phyloP scores from a whole-genome alignment of 2,888 invertebrate genomes.

The Cephus pygmeus region DNA sequence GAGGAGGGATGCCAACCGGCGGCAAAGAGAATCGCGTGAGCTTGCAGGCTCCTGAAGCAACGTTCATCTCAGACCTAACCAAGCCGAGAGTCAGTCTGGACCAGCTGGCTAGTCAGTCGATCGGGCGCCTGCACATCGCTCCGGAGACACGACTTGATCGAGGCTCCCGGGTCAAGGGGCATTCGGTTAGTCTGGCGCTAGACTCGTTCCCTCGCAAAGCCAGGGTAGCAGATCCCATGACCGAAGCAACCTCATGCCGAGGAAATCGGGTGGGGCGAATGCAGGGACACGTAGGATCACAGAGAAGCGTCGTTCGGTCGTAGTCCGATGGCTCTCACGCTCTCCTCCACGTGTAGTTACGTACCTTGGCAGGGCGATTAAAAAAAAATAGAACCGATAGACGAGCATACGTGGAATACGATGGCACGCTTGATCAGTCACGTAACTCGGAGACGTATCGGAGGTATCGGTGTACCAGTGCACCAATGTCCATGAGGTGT shows the following conservation, averaged over 20 bases:
- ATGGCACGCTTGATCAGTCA: neutral
- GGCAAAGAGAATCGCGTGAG: neutral
- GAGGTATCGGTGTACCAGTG: neutral
- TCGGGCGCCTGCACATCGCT: neutral
- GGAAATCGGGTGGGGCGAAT: neutral
- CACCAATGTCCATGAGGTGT: neutral
- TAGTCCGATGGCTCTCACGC: neutral
- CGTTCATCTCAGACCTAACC: neutral
- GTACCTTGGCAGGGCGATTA: neutral
- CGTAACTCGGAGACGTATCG: neutral
- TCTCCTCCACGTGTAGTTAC: neutral
- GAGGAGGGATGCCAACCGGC: neutral
- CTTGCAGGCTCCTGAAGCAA: neutral
- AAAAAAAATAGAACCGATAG: neutral
- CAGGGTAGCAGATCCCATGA: neutral
- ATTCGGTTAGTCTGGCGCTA: neutral
- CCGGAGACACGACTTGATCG: neutral
- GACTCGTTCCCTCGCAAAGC: neutral
- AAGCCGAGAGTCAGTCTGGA: neutral
- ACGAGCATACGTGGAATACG: neutral
- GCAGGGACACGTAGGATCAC: neutral
- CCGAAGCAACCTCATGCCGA: neutral
- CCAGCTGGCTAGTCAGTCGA: neutral
- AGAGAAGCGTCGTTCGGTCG: neutral
- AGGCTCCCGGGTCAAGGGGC: neutral